Evolutionary conservation across 30 jellyfish, hydroid and myxozoan genomes (phyloP), one percentile per base, ranked within the genome.

Genomic region (Aurelia coerulea): DNA sequence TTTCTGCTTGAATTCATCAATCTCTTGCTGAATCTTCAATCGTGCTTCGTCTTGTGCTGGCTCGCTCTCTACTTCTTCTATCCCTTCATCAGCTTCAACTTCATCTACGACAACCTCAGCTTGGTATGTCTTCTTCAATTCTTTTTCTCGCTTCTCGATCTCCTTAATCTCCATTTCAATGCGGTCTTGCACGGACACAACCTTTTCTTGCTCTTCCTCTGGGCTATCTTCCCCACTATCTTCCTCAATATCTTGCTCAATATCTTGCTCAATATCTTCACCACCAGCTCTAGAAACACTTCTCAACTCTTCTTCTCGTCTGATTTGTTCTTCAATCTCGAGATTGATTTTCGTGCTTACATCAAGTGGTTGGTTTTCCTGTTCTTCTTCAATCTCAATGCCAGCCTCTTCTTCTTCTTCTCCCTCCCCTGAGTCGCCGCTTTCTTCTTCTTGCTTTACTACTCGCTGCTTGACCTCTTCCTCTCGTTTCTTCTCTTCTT

Each of bases 101-200:
- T 76, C 85, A 2, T 16, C 73, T 3, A 29, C 84, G 6, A 52
- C 32, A 15, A 66, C 85, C 29, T 86, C 90, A 13, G 16, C 46
- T n/a, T 23, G 18, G 73, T 77, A 78, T 62, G 15, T 19, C 65
- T 76, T 77, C 71, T 67, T 86, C 67, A 86, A 66, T 63, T 86
- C 95, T 18, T 50, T 75, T 41, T 86, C 95, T 1, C 95, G 85
- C 59, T 68, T 54, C 50, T 76, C 90, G n/a, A 86, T 76, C 65
- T 86, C 95, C 74, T 76, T 77, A 10, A 86, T 86, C 78, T 86
- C 95, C 42, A 65, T 60, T 49, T 86, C 95, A 34, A 86, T 86
- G 53, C 90, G 41, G 58, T 86, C 95, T 68, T 86, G 95, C 39
- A 84, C 93, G 49, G 93, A 73, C 29, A 84, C 66, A 5, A 15